Base-by-base conservation (phyloP, 1,140 invertebrate species). In the Chrysomallon squamiferum region DNA sequence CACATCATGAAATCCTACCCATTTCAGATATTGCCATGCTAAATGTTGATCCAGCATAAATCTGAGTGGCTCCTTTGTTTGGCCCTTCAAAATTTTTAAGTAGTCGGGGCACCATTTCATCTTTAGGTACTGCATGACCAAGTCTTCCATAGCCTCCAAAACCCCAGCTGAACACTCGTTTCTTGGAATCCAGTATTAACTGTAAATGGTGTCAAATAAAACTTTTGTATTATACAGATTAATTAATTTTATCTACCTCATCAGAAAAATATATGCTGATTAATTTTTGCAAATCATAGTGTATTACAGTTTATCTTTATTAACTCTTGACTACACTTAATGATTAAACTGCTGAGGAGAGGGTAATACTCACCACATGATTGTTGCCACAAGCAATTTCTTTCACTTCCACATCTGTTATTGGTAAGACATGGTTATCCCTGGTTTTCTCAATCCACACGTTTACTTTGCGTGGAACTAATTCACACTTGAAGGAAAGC, bases 91-190 rank as follows among this genome's bases (percentile, higher is more conserved):
- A 93, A 79, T 91, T 94, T 81, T 95, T 96, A 59, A 97, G 92
- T 18, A 95, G 87, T 32, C 95, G 89, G 11, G 95, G 95, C 13
- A 97, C 91, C 82, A 93, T 85, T 84, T 97, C 95, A 85, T 97
- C 94, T 79, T 93, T 93, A 65, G 91, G 93, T 76, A 96, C 94
- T 50, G 93, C 91, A 86, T 97, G 95, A 0, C 95, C 95, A 2
- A 97, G 86, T 20, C 95, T 89, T 0, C 95, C 95, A 80, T 96
- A 95, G 0, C 95, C 95, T 15, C 94, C 95, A 84, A 96, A 97
- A 30, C 95, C 95, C 95, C 95, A 97, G 41, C 94, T 94, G 80
- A 91, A 97, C 0, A 93, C 91, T 13, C 95, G 89, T 78, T 93
- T 94, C 73, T 92, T 92, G 0, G 91, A 91, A 78, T 97, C 95